A percentile compares a stretch with the other conserved stretches of the same genome.
These are phyloP conservation scores for Caenorhabditis briggsae DNA, from an alignment of 1,140 invertebrate species.

Conservation along the genomic window DNA sequence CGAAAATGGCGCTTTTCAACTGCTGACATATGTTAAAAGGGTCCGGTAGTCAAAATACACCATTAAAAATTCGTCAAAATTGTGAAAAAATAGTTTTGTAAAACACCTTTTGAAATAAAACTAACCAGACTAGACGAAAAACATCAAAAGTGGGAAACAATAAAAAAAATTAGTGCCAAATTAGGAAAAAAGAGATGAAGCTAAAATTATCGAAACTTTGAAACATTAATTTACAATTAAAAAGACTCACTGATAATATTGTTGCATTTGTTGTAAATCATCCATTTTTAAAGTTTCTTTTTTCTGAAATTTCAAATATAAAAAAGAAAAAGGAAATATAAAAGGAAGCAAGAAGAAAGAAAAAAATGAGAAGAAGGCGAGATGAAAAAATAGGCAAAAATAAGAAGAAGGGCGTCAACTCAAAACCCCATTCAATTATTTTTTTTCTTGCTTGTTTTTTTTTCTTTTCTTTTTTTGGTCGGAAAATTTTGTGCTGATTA, in stretches of 20 bases:
- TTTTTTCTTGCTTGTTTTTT: conserved; percentile 10
- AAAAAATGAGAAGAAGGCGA: conserved; percentile 34
- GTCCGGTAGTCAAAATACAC: too few relatives aligned
- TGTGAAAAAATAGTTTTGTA: too few relatives aligned
- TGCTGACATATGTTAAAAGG: too few relatives aligned
- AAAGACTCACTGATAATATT: conserved; percentile 13
- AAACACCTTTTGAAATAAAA: too few relatives aligned
- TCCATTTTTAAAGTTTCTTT: not conserved
- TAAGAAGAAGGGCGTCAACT: conserved; percentile 13
- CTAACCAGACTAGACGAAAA: too few relatives aligned
- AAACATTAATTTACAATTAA: not conserved
- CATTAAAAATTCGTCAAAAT: too few relatives aligned
- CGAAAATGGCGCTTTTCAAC: too few relatives aligned
- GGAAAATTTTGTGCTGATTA: not conserved
- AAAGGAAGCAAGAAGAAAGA: not conserved
- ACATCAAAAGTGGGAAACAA: too few relatives aligned
- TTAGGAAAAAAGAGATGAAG: too few relatives aligned
- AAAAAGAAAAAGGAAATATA: not conserved
- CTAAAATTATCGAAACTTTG: too few relatives aligned
- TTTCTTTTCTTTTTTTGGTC: not conserved
- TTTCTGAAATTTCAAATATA: not conserved
- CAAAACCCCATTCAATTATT: conserved; percentile 40
- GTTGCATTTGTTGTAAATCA: conserved; percentile 5
- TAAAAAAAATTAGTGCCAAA: too few relatives aligned
- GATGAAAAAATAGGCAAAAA: not conserved